Percentiles rank a stretch among this genome's conserved stretches.
Conservation (phyloP, 2,888 invertebrate genomes). For the Peribatodes rhomboidaria region DNA sequence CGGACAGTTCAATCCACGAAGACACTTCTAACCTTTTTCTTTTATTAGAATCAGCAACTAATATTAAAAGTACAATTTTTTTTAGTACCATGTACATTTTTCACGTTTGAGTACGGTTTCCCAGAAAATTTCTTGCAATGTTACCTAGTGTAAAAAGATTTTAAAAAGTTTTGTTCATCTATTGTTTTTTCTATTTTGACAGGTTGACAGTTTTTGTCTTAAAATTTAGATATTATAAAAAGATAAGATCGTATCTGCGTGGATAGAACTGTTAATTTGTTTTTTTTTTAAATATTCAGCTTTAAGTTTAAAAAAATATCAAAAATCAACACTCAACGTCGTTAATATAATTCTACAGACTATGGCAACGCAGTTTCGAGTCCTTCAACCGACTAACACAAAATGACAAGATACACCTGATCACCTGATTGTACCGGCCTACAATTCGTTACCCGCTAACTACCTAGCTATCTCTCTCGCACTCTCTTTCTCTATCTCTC, state of each 20-base stretch:
- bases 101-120: too few species aligned
- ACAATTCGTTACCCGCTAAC: slow-evolving; percentile 56
- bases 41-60: too few species aligned
- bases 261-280: too few species aligned
- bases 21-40: neutral
- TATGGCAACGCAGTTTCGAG: slow-evolving; percentile 74
- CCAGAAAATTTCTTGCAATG: too few species aligned
- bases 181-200: too few species aligned
- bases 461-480: slow-evolving; percentile 53
- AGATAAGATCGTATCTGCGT: too few species aligned
- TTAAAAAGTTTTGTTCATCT: too few species aligned
- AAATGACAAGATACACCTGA: slow-evolving; percentile 61
- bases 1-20: neutral
- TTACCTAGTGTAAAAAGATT: too few species aligned
- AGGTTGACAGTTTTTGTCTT: too few species aligned
- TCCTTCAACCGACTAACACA: slow-evolving; percentile 55
- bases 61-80: too few species aligned
- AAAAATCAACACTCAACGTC: slow-evolving; percentile 32
- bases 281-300: too few species aligned
- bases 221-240: neutral
- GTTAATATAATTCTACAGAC: slow-evolving; percentile 47
- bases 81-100: too few species aligned
- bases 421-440: slow-evolving; percentile 58
- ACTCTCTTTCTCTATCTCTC: slow-evolving; percentile 36
- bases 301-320: neutral